Evolutionary conservation across 64 coral and sea anemone species (phyloP).

Genomic region (Anthopleura sola): DNA sequence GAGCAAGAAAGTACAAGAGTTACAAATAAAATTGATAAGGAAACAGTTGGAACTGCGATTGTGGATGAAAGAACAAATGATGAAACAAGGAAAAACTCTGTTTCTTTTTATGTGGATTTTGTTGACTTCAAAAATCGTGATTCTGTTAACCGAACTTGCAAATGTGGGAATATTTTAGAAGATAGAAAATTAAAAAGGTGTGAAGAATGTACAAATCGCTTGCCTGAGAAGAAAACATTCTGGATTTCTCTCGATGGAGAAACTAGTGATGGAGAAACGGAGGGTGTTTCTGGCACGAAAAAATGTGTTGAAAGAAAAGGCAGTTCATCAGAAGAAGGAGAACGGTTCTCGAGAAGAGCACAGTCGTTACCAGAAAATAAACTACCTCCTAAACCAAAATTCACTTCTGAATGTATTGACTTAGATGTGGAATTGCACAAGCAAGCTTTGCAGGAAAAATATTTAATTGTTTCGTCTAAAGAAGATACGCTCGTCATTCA

Average conservation of each 20-base stretch:
- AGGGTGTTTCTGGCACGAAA: neutral
- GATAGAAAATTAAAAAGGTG: neutral
- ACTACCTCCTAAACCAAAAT: neutral
- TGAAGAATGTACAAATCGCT: neutral
- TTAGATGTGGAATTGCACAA: neutral
- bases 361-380: neutral
- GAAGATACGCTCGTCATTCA: neutral
- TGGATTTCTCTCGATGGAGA: conserved; percentile 21
- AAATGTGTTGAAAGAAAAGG: neutral
- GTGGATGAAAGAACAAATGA: neutral
- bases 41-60: neutral
- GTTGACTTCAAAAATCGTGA: neutral
- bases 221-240: neutral
- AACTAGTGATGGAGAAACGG: conserved; percentile 4
- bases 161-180: neutral
- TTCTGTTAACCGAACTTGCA: neutral
- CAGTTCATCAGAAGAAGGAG: neutral
- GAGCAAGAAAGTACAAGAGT: neutral
- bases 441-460: neutral
- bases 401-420: neutral
- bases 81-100: neutral
- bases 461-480: neutral
- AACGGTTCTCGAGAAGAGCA: neutral
- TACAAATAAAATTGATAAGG: neutral
- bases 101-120: conserved; percentile 13